Evolutionary conservation across 2,797 vertebrate species (phyloP), one percentile per base, ranked within the genome.

Genomic region (Hephaestus fuliginosus): DNA sequence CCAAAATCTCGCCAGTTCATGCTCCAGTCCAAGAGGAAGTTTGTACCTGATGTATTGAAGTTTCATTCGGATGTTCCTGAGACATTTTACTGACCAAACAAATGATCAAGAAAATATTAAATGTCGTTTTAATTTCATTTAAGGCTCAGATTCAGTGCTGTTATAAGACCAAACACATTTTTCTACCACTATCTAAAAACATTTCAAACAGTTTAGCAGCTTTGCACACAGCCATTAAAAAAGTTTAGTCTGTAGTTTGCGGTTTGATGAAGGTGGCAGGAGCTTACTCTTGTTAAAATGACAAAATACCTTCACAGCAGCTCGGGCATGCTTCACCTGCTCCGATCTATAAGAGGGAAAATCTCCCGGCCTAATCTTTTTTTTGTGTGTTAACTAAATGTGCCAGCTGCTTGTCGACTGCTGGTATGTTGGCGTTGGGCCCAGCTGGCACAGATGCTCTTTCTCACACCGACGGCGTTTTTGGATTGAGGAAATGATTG

Each of bases 401-500:
- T 22, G 18, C 18, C 22, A 1, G 4, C 52, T 11, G 11, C 33
- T 58, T 60, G 22, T 55, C 52, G 18, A 1, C 60, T n/a, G 41
- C 44, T 68, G 60, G 58, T 70, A 49, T 49, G 62, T 76, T 84
- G 82, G 76, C 66, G 3, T 9, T 20, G 2, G 5, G 14, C 44
- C 49, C 13, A 1, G 44, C 56, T 6, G 15, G 8, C 20, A 46
- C 80, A 73, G 60, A 55, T 65, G 67, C 25, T 65, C 28, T 63
- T 8, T 62, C 39, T 80, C 57, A 58, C 11, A 5, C 13, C 46
- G 48, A 39, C 61, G 28, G 48, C 25, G 30, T 33, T 33, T 33
- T 30, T 10, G 0, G 2, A 15, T 41, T 36, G 3, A 20, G 46
- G n/a, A 67, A 55, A 48, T 5, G 0, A 53, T 75, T 11, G 17